A percentile compares a stretch with the other conserved stretches of the same genome.
Evolutionary conservation across 2,888 invertebrate species (phyloP).

Genomic region (Aphidius colemani): DNA sequence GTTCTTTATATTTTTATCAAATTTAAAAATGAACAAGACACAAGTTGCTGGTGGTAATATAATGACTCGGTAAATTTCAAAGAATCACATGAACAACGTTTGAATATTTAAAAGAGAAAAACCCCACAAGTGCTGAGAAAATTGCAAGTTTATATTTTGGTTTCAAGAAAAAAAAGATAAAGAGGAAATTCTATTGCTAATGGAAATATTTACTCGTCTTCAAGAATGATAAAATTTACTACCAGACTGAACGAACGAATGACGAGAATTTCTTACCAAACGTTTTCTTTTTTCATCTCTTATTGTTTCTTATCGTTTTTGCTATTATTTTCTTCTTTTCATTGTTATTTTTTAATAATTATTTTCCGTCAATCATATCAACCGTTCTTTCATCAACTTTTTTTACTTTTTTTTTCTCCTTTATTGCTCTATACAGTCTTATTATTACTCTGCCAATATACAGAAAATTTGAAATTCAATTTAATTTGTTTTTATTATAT

Average conservation of each 20-base stretch:
- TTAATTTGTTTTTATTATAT: background rate
- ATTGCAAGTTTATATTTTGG: constrained; percentile 34
- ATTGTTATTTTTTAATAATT: background rate
- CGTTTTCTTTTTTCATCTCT: background rate
- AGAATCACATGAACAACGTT: constrained; percentile 10
- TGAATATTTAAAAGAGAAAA: constrained; percentile 17
- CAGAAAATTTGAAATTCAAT: constrained; percentile 9
- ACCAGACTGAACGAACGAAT: no score
- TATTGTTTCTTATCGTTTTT: constrained; percentile 11
- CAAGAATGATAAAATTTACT: background rate
- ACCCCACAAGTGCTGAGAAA: background rate
- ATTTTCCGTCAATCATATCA: background rate
- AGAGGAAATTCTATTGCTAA: constrained; percentile 10
- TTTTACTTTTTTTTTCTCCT: background rate
- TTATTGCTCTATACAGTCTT: background rate
- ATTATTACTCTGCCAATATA: background rate
- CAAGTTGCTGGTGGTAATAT: constrained; percentile 1
- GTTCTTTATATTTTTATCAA: background rate
- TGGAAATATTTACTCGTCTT: constrained; percentile 24
- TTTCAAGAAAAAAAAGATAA: constrained; percentile 32
- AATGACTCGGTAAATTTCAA: constrained; percentile 16
- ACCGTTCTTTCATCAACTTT: background rate
- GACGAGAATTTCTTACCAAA: no score
- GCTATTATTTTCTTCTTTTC: constrained; percentile 8
- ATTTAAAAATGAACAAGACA: constrained; percentile 9